Conservation (phyloP, 2,888 invertebrate species). For the Tachina grossa region DNA sequence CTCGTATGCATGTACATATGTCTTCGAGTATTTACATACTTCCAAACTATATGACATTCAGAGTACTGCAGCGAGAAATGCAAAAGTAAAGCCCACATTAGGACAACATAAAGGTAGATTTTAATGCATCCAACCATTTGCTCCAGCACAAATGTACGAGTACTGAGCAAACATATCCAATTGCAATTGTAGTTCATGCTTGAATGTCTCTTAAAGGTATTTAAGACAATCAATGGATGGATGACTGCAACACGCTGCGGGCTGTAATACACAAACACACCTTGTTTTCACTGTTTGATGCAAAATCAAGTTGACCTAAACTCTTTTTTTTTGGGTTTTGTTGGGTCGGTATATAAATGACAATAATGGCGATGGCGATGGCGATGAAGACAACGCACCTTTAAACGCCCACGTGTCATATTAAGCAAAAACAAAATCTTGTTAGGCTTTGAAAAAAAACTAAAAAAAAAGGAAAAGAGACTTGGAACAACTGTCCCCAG, state of each 20-base stretch:
- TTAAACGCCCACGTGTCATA: slow-evolving; percentile 70
- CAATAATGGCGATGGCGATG: slow-evolving; percentile 51
- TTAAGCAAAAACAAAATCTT: slow-evolving; percentile 47
- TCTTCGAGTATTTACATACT: not conserved
- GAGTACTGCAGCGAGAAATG: slow-evolving; percentile 4
- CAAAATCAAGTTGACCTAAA: slow-evolving; percentile 55
- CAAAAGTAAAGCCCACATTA: slow-evolving; percentile 64
- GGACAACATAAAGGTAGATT: slow-evolving; percentile 10
- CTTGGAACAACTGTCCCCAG: slow-evolving; percentile 47
- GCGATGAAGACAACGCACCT: slow-evolving; percentile 66
- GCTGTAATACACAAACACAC: slow-evolving; percentile 49
- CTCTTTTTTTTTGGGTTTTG: slow-evolving; percentile 12
- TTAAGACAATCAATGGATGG: slow-evolving; percentile 46
- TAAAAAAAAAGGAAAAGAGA: slow-evolving; percentile 45
- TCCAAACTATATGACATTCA: slow-evolving; percentile 41
- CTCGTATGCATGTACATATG: not conserved
- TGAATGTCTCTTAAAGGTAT: slow-evolving; percentile 31
- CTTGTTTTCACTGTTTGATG: slow-evolving; percentile 30
- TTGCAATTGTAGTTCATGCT: not conserved
- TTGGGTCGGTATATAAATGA: slow-evolving; percentile 40
- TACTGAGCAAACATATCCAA: slow-evolving; percentile 1
- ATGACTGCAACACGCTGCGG: slow-evolving; percentile 50
- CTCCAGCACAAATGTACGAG: not conserved
- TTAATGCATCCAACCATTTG: slow-evolving; percentile 36
- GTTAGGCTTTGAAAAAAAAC: slow-evolving; percentile 41